These are phyloP conservation scores for Pedetes capensis DNA, from an alignment of 2,113 vertebrate species.

Conservation along the genomic window DNA sequence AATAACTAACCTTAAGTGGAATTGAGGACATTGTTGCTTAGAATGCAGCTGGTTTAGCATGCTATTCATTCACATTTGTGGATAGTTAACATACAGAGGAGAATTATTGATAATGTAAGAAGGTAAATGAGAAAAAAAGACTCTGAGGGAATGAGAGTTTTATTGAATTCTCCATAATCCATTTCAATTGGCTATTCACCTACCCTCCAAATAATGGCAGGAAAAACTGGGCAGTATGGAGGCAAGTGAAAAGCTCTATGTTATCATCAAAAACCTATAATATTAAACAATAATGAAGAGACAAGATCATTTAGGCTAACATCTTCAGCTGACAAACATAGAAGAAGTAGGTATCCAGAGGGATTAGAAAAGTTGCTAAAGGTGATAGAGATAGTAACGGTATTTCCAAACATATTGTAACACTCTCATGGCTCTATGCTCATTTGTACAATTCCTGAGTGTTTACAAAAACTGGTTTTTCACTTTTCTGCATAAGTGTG, in stretches of 20 bases:
- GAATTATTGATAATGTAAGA: slow-evolving; percentile 9
- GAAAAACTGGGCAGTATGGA: background rate
- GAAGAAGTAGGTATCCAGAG: background rate
- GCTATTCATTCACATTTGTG: background rate
- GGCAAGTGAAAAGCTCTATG: background rate
- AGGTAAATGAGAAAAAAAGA: background rate
- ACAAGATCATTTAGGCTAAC: background rate
- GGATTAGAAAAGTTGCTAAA: background rate
- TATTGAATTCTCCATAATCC: background rate
- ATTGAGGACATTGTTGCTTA: background rate
- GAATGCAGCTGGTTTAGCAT: background rate
- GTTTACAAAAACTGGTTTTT: background rate
- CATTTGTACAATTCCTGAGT: background rate
- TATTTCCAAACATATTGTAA: background rate
- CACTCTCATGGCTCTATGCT: background rate
- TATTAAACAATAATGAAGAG: background rate
- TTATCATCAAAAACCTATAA: background rate
- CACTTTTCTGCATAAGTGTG: background rate
- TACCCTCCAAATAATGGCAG: background rate
- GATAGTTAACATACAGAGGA: background rate
- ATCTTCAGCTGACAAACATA: slow-evolving; percentile 16
- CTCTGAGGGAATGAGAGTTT: background rate
- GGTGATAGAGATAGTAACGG: background rate
- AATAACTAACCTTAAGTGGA: background rate
- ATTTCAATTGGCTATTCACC: background rate